Conservation (phyloP, 1,140 invertebrate species). For the Melipona quadrifasciata region DNA sequence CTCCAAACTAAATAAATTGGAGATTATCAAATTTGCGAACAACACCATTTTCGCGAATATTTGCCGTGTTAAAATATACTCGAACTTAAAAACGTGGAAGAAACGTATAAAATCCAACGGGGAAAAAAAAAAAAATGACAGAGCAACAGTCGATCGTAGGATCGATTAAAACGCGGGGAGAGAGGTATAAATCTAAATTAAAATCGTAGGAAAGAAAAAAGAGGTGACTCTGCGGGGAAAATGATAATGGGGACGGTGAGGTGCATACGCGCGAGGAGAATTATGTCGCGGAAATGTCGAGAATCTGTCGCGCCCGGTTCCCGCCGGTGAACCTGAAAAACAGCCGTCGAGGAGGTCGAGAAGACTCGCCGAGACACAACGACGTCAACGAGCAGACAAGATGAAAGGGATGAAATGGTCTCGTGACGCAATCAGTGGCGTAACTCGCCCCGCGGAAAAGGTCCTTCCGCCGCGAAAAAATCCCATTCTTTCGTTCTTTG, state of each 20-base stretch:
- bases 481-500: neutral
- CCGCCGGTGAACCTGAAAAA: slow-evolving; percentile 42
- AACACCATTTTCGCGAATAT: too few relatives aligned
- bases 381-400: slow-evolving; percentile 31
- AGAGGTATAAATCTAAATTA: neutral
- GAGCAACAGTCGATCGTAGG: neutral
- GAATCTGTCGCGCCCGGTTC: slow-evolving; percentile 24
- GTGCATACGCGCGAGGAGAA: slow-evolving; percentile 13
- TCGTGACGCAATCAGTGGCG: slow-evolving; percentile 39
- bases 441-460: neutral
- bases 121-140: neutral
- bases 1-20: too few relatives aligned
- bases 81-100: neutral
- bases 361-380: slow-evolving; percentile 34
- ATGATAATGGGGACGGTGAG: neutral
- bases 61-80: too few relatives aligned
- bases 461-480: neutral
- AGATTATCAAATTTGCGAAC: too few relatives aligned
- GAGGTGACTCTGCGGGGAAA: neutral
- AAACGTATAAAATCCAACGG: neutral
- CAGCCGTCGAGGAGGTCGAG: slow-evolving; percentile 18
- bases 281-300: slow-evolving; percentile 47
- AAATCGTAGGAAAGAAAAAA: neutral
- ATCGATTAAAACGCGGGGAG: neutral
- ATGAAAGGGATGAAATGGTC: slow-evolving; percentile 35